Conservation (phyloP, 2,888 invertebrate species). For the Philaethria dido region DNA sequence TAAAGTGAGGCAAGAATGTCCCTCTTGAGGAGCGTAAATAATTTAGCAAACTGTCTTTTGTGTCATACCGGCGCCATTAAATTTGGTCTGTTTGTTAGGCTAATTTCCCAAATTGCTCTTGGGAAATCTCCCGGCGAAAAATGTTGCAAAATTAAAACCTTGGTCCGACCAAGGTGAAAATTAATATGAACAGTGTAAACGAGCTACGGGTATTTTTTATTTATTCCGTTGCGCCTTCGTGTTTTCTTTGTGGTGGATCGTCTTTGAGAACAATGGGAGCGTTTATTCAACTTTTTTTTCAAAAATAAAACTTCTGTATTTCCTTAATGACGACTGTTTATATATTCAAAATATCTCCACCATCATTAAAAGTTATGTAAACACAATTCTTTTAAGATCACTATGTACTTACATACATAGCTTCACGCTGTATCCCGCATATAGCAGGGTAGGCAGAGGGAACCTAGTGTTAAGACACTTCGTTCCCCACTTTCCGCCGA, state of each 20-base stretch:
- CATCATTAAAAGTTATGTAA: background rate
- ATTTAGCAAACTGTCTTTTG: slow-evolving; percentile 64
- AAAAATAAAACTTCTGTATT: slow-evolving; percentile 2
- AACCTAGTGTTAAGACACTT: too few species aligned
- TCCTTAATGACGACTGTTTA: slow-evolving; percentile 19
- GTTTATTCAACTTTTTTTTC: slow-evolving; percentile 32
- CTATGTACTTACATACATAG: background rate
- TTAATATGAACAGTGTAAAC: slow-evolving; percentile 50
- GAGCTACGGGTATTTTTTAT: slow-evolving; percentile 33
- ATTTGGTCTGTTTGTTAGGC: slow-evolving; percentile 69
- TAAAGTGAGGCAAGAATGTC: slow-evolving; percentile 55
- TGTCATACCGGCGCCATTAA: slow-evolving; percentile 64
- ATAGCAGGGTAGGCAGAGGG: too few species aligned
- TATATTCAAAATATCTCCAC: slow-evolving; percentile 9
- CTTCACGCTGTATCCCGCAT: too few species aligned
- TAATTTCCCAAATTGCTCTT: slow-evolving; percentile 70
- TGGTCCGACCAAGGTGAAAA: slow-evolving; percentile 49
- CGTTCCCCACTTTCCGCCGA: too few species aligned
- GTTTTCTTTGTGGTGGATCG: slow-evolving; percentile 34
- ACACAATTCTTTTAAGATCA: background rate
- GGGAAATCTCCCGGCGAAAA: slow-evolving; percentile 62
- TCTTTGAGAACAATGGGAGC: slow-evolving; percentile 34
- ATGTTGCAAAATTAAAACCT: slow-evolving; percentile 58
- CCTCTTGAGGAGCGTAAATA: slow-evolving; percentile 69
- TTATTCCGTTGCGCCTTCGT: slow-evolving; percentile 38